Evolutionary conservation across 2,888 invertebrate species (phyloP).

Genomic region (Limnephilus auricula): DNA sequence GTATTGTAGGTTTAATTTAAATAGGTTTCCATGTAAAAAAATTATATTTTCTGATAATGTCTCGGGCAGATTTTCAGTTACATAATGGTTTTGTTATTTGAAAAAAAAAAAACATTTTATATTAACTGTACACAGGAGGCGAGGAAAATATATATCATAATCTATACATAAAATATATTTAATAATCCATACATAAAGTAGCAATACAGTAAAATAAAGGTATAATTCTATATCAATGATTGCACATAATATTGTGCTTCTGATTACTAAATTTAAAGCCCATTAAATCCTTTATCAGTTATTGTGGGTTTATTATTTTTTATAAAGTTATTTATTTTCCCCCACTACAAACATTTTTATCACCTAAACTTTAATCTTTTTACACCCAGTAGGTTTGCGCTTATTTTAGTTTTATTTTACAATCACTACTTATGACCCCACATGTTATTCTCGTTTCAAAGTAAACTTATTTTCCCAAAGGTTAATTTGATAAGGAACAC

Average conservation of each 20-base stretch:
- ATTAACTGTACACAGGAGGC: too few species aligned
- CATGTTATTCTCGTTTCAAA: constrained; percentile 18
- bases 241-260: background rate
- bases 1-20: too few species aligned
- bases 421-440: constrained; percentile 27
- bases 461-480: constrained; percentile 30
- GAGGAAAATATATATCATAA: too few species aligned
- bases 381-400: constrained; percentile 40
- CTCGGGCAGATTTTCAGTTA: too few species aligned
- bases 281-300: background rate
- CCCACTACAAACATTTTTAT: constrained; percentile 17
- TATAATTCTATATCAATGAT: background rate
- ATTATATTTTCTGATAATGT: too few species aligned
- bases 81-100: too few species aligned
- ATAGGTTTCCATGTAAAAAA: too few species aligned
- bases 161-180: too few species aligned
- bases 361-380: constrained; percentile 8
- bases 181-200: too few species aligned
- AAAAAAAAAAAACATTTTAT: too few species aligned
- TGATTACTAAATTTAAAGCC: background rate
- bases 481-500: constrained; percentile 33
- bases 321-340: background rate
- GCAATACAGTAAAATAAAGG: background rate
- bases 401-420: constrained; percentile 36
- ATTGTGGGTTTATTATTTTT: background rate